Conservation (phyloP, 2,113 vertebrate genomes). For the Alouatta palliata region DNA sequence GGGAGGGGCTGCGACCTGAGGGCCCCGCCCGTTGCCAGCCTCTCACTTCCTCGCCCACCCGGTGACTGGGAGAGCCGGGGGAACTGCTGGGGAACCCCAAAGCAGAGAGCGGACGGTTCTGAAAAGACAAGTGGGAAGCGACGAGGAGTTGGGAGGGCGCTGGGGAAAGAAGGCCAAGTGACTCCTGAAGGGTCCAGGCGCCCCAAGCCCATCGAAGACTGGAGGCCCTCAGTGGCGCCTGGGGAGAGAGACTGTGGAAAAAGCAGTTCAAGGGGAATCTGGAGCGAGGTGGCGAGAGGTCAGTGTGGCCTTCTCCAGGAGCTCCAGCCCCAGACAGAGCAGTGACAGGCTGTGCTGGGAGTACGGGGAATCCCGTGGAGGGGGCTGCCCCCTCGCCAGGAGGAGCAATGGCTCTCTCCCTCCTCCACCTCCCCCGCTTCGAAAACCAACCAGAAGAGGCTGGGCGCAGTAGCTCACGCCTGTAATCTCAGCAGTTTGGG, state of each 20-base stretch:
- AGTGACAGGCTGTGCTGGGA: too few species aligned
- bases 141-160: accelerated
- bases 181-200: accelerated
- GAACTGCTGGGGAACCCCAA: too few species aligned
- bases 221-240: not conserved
- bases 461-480: too few species aligned
- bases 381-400: not conserved
- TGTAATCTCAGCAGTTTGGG: too few species aligned
- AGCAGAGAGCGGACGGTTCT: not conserved
- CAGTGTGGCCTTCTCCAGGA: not conserved
- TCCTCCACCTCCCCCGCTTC: not conserved
- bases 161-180: accelerated
- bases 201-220: not conserved
- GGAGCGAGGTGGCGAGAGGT: not conserved
- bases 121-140: not conserved
- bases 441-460: too few species aligned
- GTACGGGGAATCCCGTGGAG: not conserved
- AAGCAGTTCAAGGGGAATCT: not conserved
- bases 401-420: not conserved
- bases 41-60: not conserved
- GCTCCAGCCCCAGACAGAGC: not conserved
- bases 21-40: not conserved
- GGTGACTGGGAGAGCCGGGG: not conserved
- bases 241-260: not conserved
- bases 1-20: not conserved